Conservation (phyloP, 2,113 vertebrate species). For the Caranx ignobilis region DNA sequence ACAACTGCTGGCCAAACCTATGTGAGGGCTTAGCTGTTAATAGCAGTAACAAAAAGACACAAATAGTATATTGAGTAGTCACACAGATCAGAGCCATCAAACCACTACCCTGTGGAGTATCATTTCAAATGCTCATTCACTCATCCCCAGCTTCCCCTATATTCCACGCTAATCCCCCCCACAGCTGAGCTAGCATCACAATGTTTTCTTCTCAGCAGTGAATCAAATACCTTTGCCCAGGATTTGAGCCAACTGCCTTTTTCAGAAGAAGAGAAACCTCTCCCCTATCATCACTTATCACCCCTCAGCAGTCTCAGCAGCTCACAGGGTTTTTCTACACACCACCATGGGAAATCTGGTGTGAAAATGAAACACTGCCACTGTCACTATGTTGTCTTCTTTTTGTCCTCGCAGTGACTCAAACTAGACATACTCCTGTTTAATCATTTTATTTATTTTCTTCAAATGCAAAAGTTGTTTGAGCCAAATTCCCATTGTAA, state of each 20-base stretch:
- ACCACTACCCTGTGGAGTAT: constrained; percentile 19
- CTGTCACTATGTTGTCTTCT: constrained; percentile 7
- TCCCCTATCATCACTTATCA: constrained; percentile 42
- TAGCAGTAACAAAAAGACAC: neutral
- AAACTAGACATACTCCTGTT: constrained; percentile 10
- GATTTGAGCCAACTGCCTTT: constrained; percentile 45
- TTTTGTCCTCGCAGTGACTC: neutral
- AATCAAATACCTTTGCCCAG: constrained; percentile 44
- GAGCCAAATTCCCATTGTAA: neutral
- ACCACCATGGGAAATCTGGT: constrained; percentile 29
- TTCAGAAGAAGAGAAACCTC: constrained; percentile 46
- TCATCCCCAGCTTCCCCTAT: constrained; percentile 17
- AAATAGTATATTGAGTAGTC: neutral
- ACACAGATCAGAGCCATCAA: constrained; percentile 27
- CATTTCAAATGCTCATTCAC: constrained; percentile 33
- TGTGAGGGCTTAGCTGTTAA: neutral
- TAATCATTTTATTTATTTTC: constrained; percentile 6
- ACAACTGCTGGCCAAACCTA: neutral
- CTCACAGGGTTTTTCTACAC: constrained; percentile 41
- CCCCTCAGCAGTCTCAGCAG: constrained; percentile 21
- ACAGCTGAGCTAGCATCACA: constrained; percentile 44
- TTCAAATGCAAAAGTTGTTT: constrained; percentile 11
- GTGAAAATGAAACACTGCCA: constrained; percentile 30
- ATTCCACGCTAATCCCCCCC: constrained; percentile 52
- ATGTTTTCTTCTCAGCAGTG: constrained; percentile 48